Conservation (phyloP, 2,888 invertebrate genomes). For the Hedychridium roseum region DNA sequence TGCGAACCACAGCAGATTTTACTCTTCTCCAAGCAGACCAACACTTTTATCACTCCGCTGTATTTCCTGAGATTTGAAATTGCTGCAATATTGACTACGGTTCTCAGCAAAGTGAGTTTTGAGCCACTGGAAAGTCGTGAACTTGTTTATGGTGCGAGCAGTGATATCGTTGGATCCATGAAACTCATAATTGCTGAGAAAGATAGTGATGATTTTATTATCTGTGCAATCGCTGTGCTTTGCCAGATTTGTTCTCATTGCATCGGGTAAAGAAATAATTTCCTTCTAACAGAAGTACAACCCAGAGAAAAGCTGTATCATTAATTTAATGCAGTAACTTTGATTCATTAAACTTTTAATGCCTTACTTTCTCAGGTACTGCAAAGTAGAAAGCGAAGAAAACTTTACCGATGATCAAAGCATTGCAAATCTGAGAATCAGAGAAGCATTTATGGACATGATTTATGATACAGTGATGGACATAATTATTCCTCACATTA, state of each 20-base stretch:
- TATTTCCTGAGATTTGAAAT: slow-evolving; percentile 17
- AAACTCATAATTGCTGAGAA: background rate
- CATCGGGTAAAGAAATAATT: slow-evolving; percentile 21
- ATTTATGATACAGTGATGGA: slow-evolving; percentile 19
- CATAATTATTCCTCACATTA: slow-evolving; percentile 24
- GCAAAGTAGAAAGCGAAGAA: background rate
- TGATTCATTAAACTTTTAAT: background rate
- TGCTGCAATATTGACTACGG: slow-evolving; percentile 20
- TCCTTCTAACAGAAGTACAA: no score
- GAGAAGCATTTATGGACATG: background rate
- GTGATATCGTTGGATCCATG: no score
- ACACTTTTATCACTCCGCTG: slow-evolving; percentile 10
- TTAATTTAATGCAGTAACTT: no score
- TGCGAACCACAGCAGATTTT: slow-evolving; percentile 27
- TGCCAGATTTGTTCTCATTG: slow-evolving; percentile 27
- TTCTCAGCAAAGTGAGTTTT: no score
- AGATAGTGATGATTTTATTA: slow-evolving; percentile 21
- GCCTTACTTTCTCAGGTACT: slow-evolving; percentile 16
- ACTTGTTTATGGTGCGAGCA: no score
- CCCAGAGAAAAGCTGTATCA: no score
- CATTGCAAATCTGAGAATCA: no score
- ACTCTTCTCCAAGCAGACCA: slow-evolving; percentile 23
- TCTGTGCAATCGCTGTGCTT: slow-evolving; percentile 14
- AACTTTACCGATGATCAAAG: no score
- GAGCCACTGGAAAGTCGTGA: no score